These are phyloP conservation scores for Acanthurus tractus DNA, from an alignment of 2,797 vertebrate genomes.

Conservation along the genomic window DNA sequence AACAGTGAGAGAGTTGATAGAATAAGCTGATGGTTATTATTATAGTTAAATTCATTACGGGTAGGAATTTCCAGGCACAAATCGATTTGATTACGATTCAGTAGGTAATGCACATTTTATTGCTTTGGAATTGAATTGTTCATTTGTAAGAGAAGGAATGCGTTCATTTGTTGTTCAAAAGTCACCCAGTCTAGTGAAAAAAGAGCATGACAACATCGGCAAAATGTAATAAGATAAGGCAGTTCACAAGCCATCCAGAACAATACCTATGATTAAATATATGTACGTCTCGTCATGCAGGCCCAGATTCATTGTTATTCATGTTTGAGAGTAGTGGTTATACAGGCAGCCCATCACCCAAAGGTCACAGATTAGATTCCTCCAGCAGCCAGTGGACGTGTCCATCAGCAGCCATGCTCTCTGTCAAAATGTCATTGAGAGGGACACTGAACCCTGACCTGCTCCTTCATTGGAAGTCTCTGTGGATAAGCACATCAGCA, in stretches of 20 bases:
- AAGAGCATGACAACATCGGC: not conserved
- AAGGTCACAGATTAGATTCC: slow-evolving; percentile 21
- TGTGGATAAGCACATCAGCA: slow-evolving; percentile 23
- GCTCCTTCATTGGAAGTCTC: slow-evolving; percentile 25
- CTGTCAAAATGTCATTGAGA: slow-evolving; percentile 34
- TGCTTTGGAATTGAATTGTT: not conserved
- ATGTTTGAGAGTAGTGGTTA: not conserved
- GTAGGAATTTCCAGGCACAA: too few relatives aligned
- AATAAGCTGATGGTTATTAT: too few relatives aligned
- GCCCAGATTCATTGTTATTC: slow-evolving; percentile 7
- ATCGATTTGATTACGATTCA: too few relatives aligned
- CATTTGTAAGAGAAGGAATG: not conserved
- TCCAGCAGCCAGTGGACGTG: slow-evolving; percentile 10
- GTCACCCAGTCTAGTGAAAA: not conserved
- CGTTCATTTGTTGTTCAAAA: not conserved
- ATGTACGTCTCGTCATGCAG: not conserved
- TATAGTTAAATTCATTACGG: too few relatives aligned
- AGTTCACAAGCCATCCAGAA: not conserved
- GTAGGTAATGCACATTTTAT: not conserved
- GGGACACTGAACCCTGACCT: slow-evolving; percentile 2
- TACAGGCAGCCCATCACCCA: not conserved
- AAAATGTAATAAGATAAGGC: not conserved
- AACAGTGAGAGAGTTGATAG: too few relatives aligned
- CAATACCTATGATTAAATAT: not conserved
- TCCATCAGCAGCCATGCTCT: slow-evolving; percentile 6